These are phyloP conservation scores for Grantiella picta DNA, from an alignment of 2,113 vertebrate genomes.

Conservation along the genomic window DNA sequence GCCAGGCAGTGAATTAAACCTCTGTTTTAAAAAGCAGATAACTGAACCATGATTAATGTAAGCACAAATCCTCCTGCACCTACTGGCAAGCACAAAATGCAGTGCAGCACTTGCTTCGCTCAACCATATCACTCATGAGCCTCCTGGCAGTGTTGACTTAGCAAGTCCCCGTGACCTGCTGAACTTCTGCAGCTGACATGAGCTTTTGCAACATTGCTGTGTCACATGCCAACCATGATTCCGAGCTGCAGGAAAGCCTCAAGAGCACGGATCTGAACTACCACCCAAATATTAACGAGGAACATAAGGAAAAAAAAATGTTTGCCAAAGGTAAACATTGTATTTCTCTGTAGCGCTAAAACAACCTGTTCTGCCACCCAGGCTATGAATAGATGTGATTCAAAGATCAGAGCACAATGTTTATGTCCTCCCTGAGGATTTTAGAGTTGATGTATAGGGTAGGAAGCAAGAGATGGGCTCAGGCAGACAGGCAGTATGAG, in stretches of 20 bases:
- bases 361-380: slow-evolving; percentile 1
- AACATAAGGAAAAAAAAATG: not conserved
- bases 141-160: not conserved
- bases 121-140: not conserved
- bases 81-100: not conserved
- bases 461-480: not conserved
- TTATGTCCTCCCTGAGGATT: not conserved
- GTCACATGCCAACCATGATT: not conserved
- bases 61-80: not conserved
- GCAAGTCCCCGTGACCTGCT: not conserved
- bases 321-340: not conserved
- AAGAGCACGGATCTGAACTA: not conserved
- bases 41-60: not conserved
- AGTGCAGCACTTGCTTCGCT: not conserved
- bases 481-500: not conserved
- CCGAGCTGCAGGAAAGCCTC: slow-evolving; percentile 5
- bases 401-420: not conserved
- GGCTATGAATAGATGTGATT: not conserved
- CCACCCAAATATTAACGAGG: not conserved
- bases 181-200: slow-evolving; percentile 3
- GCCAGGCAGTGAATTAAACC: not conserved
- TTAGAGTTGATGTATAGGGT: not conserved
- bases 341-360: not conserved
- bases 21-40: not conserved
- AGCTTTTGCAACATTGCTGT: not conserved